phyloP scores from a whole-genome alignment of 2,113 vertebrate genomes.

The Mesocricetus auratus region DNA sequence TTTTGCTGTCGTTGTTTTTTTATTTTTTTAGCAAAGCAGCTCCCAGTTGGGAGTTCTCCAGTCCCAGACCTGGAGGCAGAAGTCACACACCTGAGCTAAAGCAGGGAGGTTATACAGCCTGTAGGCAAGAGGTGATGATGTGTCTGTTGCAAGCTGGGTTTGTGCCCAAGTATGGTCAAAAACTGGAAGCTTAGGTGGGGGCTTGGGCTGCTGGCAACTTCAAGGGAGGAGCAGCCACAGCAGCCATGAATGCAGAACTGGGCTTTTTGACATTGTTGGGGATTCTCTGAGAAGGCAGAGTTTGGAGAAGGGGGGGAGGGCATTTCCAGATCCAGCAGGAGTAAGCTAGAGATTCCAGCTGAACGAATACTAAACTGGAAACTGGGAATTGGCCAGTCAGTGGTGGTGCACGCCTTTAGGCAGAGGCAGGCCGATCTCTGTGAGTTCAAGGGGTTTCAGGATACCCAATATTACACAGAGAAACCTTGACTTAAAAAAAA shows the following conservation, averaged over 20 bases:
- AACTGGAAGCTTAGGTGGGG: neutral
- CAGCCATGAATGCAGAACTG: neutral
- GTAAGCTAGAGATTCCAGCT: neutral
- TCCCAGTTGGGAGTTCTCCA: neutral
- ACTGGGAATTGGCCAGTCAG: neutral
- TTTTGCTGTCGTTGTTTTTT: neutral
- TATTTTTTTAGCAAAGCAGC: neutral
- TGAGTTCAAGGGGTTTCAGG: no score
- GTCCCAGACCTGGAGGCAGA: no score
- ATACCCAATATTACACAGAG: no score
- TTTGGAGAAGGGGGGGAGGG: no score
- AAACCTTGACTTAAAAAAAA: no score
- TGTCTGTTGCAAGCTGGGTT: neutral
- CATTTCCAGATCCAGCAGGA: neutral
- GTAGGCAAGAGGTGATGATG: neutral
- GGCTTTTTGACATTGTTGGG: neutral
- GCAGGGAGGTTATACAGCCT: neutral
- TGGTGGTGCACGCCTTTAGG: neutral
- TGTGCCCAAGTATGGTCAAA: no score
- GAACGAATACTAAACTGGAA: neutral
- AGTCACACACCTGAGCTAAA: neutral
- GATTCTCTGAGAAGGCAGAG: neutral
- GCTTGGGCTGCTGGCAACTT: neutral
- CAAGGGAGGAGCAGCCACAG: neutral
- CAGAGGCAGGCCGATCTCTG: no score